Percentiles rank a stretch among this genome's conserved stretches.
These are phyloP conservation scores for Encarsia formosa DNA, from an alignment of 2,888 invertebrate genomes.

Conservation along the genomic window DNA sequence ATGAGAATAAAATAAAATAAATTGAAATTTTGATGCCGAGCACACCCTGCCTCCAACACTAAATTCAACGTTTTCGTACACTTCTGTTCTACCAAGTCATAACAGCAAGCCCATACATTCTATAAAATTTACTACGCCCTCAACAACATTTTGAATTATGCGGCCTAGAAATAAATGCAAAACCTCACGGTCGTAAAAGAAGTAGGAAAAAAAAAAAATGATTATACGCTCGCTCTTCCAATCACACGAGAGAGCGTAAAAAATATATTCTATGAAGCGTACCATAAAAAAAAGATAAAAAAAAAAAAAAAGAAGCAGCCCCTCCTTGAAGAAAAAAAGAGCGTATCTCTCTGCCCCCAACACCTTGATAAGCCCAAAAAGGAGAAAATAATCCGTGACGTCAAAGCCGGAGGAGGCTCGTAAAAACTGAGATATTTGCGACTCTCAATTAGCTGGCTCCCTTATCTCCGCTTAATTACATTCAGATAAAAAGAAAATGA, in stretches of 20 bases:
- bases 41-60: too few species aligned
- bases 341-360: background rate
- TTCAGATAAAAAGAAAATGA: too few species aligned
- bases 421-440: conserved; percentile 10
- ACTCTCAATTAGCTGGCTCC: background rate
- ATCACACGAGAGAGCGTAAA: conserved; percentile 4
- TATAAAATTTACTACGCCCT: too few species aligned
- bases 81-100: too few species aligned
- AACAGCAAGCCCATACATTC: too few species aligned
- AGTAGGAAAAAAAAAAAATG: too few species aligned
- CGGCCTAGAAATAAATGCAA: conserved; percentile 3
- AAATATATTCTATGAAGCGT: conserved; percentile 17
- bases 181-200: conserved; percentile 12
- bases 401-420: background rate
- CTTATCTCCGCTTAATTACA: conserved; percentile 7
- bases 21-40: too few species aligned
- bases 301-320: background rate
- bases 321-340: background rate
- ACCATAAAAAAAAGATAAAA: conserved; percentile 9
- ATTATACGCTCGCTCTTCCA: conserved; percentile 15
- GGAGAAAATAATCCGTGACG: background rate
- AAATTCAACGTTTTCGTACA: too few species aligned
- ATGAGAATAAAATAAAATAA: too few species aligned
- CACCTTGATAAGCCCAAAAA: background rate
- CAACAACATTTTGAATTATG: conserved; percentile 4